phyloP scores from a whole-genome alignment of 2,888 invertebrate species.

The Cosmia pyralina region DNA sequence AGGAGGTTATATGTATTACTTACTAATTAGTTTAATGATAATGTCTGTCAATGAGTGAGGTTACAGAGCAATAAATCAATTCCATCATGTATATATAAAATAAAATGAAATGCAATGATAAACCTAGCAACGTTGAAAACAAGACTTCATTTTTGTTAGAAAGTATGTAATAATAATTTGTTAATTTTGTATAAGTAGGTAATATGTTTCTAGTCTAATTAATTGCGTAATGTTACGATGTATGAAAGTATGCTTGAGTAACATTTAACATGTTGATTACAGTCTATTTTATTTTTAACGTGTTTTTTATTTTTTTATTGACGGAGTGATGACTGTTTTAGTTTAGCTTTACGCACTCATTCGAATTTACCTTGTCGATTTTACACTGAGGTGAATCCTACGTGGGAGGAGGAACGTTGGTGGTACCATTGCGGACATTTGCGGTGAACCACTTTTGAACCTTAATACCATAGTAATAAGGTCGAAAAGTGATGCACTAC shows the following conservation, averaged over 20 bases:
- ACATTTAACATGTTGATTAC: constrained; percentile 18
- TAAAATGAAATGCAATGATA: constrained; percentile 30
- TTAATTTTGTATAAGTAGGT: constrained; percentile 21
- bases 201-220: constrained; percentile 53
- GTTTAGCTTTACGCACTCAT: no score
- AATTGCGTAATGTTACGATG: constrained; percentile 10
- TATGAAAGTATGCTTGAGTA: neutral
- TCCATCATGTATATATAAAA: neutral
- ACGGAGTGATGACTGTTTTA: no score
- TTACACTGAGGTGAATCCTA: neutral
- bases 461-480: no score
- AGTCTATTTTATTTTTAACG: neutral
- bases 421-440: no score
- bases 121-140: constrained; percentile 5
- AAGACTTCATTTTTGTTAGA: constrained; percentile 18
- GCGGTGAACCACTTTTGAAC: no score
- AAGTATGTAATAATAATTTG: neutral
- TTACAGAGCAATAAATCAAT: neutral
- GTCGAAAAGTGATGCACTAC: no score
- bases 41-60: constrained; percentile 3
- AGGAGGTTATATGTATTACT: neutral
- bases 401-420: neutral
- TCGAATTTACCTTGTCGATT: neutral
- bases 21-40: constrained; percentile 1
- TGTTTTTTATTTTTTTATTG: neutral